Evolutionary conservation across 2,113 vertebrate genomes (phyloP), one percentile per base, ranked within the genome.

Genomic region (Pseudorectes ferrugineus): DNA sequence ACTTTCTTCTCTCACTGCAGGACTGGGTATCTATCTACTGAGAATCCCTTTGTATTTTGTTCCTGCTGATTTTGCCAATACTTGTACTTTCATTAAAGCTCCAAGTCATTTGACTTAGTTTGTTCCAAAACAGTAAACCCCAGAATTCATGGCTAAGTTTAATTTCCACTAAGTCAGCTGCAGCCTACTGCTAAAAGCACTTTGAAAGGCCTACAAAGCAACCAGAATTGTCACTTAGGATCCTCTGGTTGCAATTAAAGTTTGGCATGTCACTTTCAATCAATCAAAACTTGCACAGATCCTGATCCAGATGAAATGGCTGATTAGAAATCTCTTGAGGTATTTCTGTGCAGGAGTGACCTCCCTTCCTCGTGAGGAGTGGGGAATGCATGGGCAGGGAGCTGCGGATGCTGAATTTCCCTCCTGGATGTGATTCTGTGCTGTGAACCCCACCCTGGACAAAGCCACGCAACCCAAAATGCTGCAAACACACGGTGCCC

Each of bases 191-290:
- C 79, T 92, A 72, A 91, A 92, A 80, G 40, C 83, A 63, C 43
- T 84, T 36, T 67, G 55, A 55, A 51, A 75, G 23, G 36, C 51
- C 57, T 52, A 33, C 67, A 88, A 80, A 91, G 61, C 68, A 80
- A 58, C 46, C 45, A n/a, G 65, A 72, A 57, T 75, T 89, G 94
- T 87, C 86, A 86, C 89, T 92, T 48, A 43, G 55, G 28, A 75
- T 57, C 58, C 75, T 77, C 83, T 74, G 65, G 43, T 36, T 91
- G 73, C 92, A 95, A 89, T 91, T 93, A 71, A 86, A 84, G 79
- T 84, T 86, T 26, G 1, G 68, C 57, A 36, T 4, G 70, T 78
- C 94, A 87, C 68, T 73, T 93, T 93, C 80, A 48, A 84, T 95
- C 83, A 70, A 59, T 78, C 72, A 78, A 51, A 80, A 59, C 19